Evolutionary conservation across 2,113 vertebrate genomes (phyloP).

Genomic region (Laticauda colubrina): DNA sequence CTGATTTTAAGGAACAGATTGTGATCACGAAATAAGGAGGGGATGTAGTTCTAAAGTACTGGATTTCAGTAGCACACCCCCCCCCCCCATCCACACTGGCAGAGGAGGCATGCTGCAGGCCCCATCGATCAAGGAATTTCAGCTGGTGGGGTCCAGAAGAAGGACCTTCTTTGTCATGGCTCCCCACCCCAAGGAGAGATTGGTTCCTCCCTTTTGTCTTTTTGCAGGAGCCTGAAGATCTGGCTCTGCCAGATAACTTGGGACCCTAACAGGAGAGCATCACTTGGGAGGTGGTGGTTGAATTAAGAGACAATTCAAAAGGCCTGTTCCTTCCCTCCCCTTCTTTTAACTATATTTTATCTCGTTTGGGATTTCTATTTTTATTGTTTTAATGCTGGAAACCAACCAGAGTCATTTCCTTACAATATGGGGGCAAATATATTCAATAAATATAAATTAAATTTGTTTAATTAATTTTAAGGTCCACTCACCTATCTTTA

Average conservation of each 20-base stretch:
- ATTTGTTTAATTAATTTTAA: neutral
- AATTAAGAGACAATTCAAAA: neutral
- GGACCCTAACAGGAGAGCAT: neutral
- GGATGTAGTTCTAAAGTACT: neutral
- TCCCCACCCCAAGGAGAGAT: neutral
- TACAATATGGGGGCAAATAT: neutral
- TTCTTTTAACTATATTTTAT: neutral
- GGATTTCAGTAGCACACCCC: neutral
- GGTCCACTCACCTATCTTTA: slow-evolving; percentile 80
- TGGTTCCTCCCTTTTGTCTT: neutral
- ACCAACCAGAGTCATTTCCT: neutral
- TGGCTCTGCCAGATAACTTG: neutral
- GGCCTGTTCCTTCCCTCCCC: neutral
- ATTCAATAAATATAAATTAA: neutral
- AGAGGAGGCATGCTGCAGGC: neutral
- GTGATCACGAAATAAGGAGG: neutral
- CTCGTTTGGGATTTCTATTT: neutral
- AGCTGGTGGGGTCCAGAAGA: neutral
- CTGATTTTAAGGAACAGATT: neutral
- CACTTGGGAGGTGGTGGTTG: neutral
- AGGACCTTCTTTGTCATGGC: neutral
- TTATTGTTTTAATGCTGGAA: neutral
- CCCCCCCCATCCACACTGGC: neutral
- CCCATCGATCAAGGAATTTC: neutral
- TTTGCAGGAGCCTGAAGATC: neutral